Evolutionary conservation across 1,140 invertebrate genomes (phyloP), one percentile per base, ranked within the genome.

Genomic region (Megathymus violae): DNA sequence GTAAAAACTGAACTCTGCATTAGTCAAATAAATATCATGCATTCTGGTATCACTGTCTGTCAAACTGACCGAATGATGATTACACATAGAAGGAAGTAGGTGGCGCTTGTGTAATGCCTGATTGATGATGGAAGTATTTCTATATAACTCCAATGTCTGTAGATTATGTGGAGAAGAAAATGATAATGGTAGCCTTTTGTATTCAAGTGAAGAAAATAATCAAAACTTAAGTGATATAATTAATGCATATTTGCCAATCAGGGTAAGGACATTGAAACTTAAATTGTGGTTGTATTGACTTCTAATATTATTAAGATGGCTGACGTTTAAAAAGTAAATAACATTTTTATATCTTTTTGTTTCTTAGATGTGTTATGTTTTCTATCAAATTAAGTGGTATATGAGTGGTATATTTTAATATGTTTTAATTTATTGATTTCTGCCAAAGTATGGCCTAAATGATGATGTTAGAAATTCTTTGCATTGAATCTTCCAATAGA

Each of bases 161-260:
- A 92, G 95, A 91, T 92, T 95, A 84, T 95, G 95, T 92, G 94
- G 93, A 5, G 93, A 94, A 88, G 92, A 94, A 87, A 95, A 95
- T 91, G 89, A 92, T 68, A 94, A 93, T 77, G 94, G 94, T 63
- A 93, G 93, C 62, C 89, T 93, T 71, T 87, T 95, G 74, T 95
- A 93, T 86, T 79, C 82, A 4, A 71, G 76, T 66, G 92, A 93
- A 51, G 89, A 92, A 71, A 93, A 93, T 79, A 93, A 92, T 76
- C 82, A 90, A 50, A 93, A 93, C 90, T 91, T 95, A 83, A 92
- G 92, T 82, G 85, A 91, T 43, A 87, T 95, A 72, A 91, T 96
- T 34, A 95, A 96, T 86, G 92, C 92, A 58, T 95, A 95, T 92
- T 92, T 96, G 69, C 95, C 95, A 9, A 79, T 95, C 22, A 95